These are phyloP conservation scores for Threskiornis aethiopicus DNA, from an alignment of 2,797 vertebrate genomes.

Conservation along the genomic window DNA sequence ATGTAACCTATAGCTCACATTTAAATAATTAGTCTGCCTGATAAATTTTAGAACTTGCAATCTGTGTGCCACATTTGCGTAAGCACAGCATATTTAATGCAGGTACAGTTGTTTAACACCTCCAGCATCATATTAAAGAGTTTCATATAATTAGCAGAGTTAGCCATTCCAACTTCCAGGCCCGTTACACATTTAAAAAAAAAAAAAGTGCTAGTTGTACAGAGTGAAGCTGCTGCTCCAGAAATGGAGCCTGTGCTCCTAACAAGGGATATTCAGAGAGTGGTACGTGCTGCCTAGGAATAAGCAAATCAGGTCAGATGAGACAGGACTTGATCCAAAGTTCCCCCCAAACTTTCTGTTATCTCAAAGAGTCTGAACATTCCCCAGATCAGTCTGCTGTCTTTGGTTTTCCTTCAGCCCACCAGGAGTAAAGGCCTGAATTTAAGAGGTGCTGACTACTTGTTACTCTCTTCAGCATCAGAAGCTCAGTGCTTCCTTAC, in stretches of 20 bases:
- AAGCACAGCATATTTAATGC: conserved; percentile 43
- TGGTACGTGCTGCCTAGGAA: background rate
- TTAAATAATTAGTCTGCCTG: conserved; percentile 71
- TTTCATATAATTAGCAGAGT: conserved; percentile 58
- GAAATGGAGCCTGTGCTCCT: background rate
- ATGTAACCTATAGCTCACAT: conserved; percentile 64
- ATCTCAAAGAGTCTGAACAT: background rate
- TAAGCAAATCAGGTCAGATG: background rate
- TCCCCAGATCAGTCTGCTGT: background rate
- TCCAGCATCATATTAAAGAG: conserved; percentile 59
- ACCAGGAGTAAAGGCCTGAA: background rate
- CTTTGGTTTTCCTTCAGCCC: background rate
- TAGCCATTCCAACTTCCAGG: conserved; percentile 20
- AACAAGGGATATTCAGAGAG: background rate
- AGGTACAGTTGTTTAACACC: conserved; percentile 54
- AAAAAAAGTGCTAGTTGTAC: background rate
- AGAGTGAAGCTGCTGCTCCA: background rate
- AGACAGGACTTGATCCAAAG: background rate
- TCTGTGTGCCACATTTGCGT: conserved; percentile 38
- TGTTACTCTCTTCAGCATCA: background rate
- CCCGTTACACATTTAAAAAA: background rate
- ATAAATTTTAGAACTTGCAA: conserved; percentile 58
- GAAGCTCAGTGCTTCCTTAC: background rate
- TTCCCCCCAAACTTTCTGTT: background rate
- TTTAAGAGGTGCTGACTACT: background rate